phyloP scores from a whole-genome alignment of 64 coral and sea anemone species.

The Porites australiensis region DNA sequence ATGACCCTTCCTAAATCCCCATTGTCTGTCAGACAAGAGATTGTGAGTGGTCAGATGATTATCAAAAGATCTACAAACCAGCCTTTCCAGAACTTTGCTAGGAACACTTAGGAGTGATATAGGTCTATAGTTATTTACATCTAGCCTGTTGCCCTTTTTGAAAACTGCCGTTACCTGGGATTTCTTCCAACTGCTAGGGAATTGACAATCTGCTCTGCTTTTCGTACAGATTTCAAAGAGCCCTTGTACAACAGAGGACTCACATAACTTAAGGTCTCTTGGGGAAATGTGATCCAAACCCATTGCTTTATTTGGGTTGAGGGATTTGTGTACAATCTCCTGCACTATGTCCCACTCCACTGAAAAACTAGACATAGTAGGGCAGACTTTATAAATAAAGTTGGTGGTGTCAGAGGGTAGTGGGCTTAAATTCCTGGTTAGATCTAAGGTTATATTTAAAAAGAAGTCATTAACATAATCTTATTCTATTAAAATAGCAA shows the following conservation, averaged over 20 bases:
- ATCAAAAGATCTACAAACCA: no score
- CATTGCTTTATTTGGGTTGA: not conserved
- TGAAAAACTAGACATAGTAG: not conserved
- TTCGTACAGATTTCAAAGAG: not conserved
- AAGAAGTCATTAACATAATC: not conserved
- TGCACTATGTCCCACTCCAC: not conserved
- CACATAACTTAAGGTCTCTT: not conserved
- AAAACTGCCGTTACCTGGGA: not conserved
- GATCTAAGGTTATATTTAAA: not conserved
- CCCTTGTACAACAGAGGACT: not conserved
- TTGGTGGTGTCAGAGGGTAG: not conserved
- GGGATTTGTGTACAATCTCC: not conserved
- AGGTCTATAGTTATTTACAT: no score
- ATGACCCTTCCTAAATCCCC: constrained; percentile 1
- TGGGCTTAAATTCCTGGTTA: not conserved
- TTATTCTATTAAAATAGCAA: no score
- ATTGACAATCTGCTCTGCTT: not conserved
- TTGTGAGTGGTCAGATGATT: no score
- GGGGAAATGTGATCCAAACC: not conserved
- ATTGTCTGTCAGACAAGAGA: no score
- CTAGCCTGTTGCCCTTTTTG: no score
- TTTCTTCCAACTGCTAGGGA: not conserved
- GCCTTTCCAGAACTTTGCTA: no score
- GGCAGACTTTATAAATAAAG: not conserved
- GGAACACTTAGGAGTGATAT: no score